These are phyloP conservation scores for Peromyscus aztecus DNA, from an alignment of 2,797 vertebrate genomes.

Conservation along the genomic window DNA sequence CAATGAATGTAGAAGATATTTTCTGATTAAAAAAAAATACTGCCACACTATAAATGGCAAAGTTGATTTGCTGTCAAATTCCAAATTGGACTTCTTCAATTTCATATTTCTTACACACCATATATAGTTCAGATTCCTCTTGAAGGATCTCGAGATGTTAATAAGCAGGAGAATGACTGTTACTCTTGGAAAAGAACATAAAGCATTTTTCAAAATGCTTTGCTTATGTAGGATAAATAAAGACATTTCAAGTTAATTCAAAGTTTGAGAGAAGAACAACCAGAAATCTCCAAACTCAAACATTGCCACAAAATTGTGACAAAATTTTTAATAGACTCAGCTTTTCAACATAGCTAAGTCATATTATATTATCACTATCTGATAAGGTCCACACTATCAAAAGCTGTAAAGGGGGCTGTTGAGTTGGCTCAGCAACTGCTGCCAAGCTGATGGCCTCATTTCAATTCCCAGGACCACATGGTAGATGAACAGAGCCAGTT, in stretches of 20 bases:
- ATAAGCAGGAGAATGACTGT: constrained; percentile 36
- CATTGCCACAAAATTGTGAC: constrained; percentile 22
- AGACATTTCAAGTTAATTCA: constrained; percentile 28
- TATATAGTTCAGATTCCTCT: constrained; percentile 41
- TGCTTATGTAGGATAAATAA: constrained; percentile 38
- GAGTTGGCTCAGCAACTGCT: neutral
- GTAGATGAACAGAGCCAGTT: neutral
- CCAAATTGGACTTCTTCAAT: constrained; percentile 37
- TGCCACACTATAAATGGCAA: neutral
- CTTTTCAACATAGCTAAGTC: constrained; percentile 39
- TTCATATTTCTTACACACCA: constrained; percentile 23
- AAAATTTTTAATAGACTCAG: constrained; percentile 17
- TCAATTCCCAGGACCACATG: neutral
- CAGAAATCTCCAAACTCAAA: constrained; percentile 70
- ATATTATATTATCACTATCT: constrained; percentile 19
- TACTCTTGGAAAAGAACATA: constrained; percentile 15
- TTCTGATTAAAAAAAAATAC: constrained; percentile 39
- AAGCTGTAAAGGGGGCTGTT: neutral
- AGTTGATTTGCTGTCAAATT: neutral
- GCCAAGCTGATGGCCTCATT: neutral
- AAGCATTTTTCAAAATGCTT: neutral
- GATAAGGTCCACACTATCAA: constrained; percentile 9
- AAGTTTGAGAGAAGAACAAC: constrained; percentile 53
- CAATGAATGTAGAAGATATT: constrained; percentile 28
- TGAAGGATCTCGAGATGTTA: constrained; percentile 24